Conservation (phyloP, 2,888 invertebrate species). For the Venusia cambrica region DNA sequence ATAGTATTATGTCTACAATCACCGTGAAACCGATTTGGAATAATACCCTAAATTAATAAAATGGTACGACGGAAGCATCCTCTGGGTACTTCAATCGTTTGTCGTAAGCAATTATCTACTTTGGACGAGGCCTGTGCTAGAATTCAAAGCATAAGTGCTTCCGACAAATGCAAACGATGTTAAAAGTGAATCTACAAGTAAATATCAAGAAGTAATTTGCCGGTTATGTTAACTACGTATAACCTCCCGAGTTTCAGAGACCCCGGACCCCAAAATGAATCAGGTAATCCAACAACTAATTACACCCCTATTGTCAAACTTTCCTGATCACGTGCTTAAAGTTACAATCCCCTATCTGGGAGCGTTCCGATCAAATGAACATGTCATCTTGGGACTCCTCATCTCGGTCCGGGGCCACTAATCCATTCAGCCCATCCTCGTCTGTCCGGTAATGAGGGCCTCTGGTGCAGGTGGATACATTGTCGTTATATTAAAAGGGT, state of each 20-base stretch:
- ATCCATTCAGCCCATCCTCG: slow-evolving; percentile 31
- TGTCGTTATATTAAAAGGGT: slow-evolving; percentile 12
- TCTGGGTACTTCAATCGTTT: no score
- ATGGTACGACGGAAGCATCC: no score
- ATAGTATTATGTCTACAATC: no score
- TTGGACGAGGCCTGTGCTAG: no score
- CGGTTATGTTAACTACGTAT: no score
- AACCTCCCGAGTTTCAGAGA: slow-evolving; percentile 1
- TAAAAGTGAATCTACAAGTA: no score
- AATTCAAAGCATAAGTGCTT: no score
- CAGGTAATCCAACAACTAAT: slow-evolving; percentile 13
- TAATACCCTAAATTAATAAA: no score
- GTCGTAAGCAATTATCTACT: no score
- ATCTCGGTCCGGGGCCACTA: slow-evolving; percentile 20
- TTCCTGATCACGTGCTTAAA: slow-evolving; percentile 14
- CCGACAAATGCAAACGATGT: no score
- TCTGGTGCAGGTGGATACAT: slow-evolving; percentile 22
- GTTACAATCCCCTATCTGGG: slow-evolving; percentile 14
- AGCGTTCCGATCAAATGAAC: slow-evolving; percentile 30
- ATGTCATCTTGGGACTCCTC: slow-evolving; percentile 27
- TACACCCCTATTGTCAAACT: slow-evolving; percentile 17
- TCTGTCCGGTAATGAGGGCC: slow-evolving; percentile 23
- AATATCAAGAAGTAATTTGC: no score
- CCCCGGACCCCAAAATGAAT: slow-evolving; percentile 8
- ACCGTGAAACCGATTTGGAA: no score